Conservation (phyloP, 1,140 invertebrate species). For the Drosophila fuyamai region DNA sequence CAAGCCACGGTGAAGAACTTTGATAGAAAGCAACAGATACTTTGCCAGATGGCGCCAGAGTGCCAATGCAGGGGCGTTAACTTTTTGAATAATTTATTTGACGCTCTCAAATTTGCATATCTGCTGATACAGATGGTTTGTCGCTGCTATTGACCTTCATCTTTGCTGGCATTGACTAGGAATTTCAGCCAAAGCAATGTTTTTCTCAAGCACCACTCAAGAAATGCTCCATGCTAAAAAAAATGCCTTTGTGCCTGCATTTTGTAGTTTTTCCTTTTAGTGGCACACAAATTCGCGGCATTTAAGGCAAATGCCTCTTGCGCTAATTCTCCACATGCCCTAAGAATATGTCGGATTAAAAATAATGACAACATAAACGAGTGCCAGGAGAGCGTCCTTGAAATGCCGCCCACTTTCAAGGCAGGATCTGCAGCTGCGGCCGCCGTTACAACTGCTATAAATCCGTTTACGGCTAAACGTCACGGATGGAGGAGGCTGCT, state of each 20-base stretch:
- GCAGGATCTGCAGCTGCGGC: slow-evolving; percentile 37
- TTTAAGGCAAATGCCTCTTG: slow-evolving; percentile 49
- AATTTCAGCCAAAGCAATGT: slow-evolving; percentile 40
- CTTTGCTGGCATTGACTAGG: slow-evolving; percentile 49
- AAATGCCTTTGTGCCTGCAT: slow-evolving; percentile 57
- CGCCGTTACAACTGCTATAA: slow-evolving; percentile 49
- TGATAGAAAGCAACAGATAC: neutral
- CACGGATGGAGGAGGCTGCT: slow-evolving; percentile 34
- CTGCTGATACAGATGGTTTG: slow-evolving; percentile 34
- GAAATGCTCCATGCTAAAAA: slow-evolving; percentile 34
- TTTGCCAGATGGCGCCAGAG: neutral
- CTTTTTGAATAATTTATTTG: slow-evolving; percentile 24
- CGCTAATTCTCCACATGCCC: slow-evolving; percentile 54
- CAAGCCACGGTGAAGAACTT: neutral
- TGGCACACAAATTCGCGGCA: slow-evolving; percentile 36
- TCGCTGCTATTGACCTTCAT: slow-evolving; percentile 57
- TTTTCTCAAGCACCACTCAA: slow-evolving; percentile 43
- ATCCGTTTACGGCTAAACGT: slow-evolving; percentile 76
- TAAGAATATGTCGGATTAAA: slow-evolving; percentile 64
- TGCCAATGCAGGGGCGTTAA: neutral
- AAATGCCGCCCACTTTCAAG: slow-evolving; percentile 54
- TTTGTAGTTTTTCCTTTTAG: slow-evolving; percentile 37
- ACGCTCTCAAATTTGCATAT: slow-evolving; percentile 32
- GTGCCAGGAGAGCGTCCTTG: slow-evolving; percentile 46
- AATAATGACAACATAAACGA: slow-evolving; percentile 76